Evolutionary conservation across 2,113 vertebrate species (phyloP), one percentile per base, ranked within the genome.

Genomic region (Sebastes fasciatus): DNA sequence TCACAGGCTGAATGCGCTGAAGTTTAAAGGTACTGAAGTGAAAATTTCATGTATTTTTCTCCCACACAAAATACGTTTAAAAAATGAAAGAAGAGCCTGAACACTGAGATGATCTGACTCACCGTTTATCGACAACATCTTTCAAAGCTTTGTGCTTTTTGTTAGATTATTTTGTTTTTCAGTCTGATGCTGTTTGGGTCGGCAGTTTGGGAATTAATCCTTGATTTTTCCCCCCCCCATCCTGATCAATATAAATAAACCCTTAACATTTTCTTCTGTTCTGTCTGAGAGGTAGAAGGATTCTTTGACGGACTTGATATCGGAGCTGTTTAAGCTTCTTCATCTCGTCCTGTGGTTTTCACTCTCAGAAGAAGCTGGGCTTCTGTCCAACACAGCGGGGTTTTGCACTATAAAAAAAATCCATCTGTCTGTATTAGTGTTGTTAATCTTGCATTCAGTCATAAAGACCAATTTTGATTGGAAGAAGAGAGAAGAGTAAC

Each of bases 381-480:
- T 23, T 54, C 40, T 1, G 61, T 83, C 79, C 84, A 85, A 21
- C 43, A 42, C 64, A 49, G 11, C 62, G 6, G 58, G 54, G 72
- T 48, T 67, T 60, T 80, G 48, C 68, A 40, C 12, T 23, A 55
- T 23, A 17, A 34, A 51, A 8, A 63, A 81, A 16, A 58, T 2
- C 14, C 58, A 76, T 82, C 26, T 43, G 49, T 62, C 46, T 82
- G 54, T 46, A 21, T 61, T 45, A 51, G 61, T 68, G 54, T 19
- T 83, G 6, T 26, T 79, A 81, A 73, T 76, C 77, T 79, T 2
- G 14, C 69, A 51, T 75, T 83, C 80, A 74, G 23, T 69, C 7
- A 73, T 26, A 46, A 73, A 72, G 70, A 3, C 57, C 2, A 12
- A 9, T 62, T 79, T 60, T 60, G 60, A 85, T 21, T 82, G 62